Evolutionary conservation across 2,888 invertebrate species (phyloP).

Genomic region (Trissolcus brochymenae): DNA sequence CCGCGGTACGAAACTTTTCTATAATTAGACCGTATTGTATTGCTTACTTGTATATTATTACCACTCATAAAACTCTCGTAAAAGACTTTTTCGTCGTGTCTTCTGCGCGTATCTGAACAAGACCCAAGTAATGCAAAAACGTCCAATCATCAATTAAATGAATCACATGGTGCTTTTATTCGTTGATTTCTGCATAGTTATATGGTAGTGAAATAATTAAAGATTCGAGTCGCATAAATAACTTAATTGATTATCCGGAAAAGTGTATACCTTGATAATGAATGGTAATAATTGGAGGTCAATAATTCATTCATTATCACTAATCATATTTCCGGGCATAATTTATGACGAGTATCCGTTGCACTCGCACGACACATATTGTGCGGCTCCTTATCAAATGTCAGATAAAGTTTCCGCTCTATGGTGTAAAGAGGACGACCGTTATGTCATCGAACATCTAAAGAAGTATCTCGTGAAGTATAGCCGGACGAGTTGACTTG

Average conservation of each 20-base stretch:
- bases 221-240: not conserved
- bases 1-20: constrained; percentile 65
- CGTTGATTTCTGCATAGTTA: too few species aligned
- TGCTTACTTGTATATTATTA: constrained; percentile 72
- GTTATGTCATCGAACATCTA: constrained; percentile 64
- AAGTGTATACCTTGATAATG: constrained; percentile 10
- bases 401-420: constrained; percentile 62
- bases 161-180: too few species aligned
- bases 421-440: constrained; percentile 59
- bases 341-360: constrained; percentile 52
- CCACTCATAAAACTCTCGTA: constrained; percentile 70
- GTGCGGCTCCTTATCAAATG: constrained; percentile 58
- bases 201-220: not conserved
- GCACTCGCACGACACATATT: constrained; percentile 52
- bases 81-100: constrained; percentile 61
- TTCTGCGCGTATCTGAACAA: too few species aligned
- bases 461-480: constrained; percentile 49
- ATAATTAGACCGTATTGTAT: constrained; percentile 75
- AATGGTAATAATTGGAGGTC: constrained; percentile 42
- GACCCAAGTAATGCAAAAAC: too few species aligned
- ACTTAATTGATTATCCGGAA: not conserved
- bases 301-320: constrained; percentile 53
- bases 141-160: too few species aligned
- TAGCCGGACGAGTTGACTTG: constrained; percentile 53
- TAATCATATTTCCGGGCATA: constrained; percentile 49